Conservation (phyloP, 2,888 invertebrate species). For the Blera fallax region DNA sequence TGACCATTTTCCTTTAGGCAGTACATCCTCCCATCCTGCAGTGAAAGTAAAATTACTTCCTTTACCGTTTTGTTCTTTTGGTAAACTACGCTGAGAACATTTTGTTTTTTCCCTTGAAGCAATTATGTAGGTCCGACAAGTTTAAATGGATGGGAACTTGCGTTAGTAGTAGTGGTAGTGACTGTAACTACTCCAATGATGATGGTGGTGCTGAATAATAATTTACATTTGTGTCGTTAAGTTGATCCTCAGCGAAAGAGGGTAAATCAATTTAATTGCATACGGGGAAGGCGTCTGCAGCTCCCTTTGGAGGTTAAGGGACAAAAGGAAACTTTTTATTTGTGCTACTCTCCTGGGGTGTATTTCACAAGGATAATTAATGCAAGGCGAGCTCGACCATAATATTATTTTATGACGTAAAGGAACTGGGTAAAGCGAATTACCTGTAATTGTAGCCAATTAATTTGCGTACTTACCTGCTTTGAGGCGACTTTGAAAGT, state of each 20-base stretch:
- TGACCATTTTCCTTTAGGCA: not conserved
- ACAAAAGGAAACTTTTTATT: not conserved
- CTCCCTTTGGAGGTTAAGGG: not conserved
- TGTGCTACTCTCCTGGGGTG: not conserved
- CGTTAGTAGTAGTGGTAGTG: not conserved
- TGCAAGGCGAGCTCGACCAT: not conserved
- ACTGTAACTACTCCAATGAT: conserved; percentile 3
- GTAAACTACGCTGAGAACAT: not conserved
- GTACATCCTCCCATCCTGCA: conserved; percentile 8
- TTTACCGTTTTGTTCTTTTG: too few relatives aligned
- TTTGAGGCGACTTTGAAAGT: not conserved
- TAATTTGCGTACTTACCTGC: not conserved
- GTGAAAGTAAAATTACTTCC: not conserved
- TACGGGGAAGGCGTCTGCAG: not conserved
- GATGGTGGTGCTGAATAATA: conserved; percentile 5
- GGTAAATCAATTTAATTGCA: conserved; percentile 40
- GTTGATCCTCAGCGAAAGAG: not conserved
- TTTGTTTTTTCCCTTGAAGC: not conserved
- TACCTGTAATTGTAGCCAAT: not conserved
- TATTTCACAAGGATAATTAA: not conserved
- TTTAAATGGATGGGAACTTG: conserved; percentile 31
- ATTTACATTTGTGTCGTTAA: conserved; percentile 30
- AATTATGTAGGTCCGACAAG: conserved; percentile 4
- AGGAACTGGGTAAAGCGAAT: not conserved
- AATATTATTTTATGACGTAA: not conserved